A percentile compares a stretch with the other conserved stretches of the same genome.
These are phyloP conservation scores for Sprattus sprattus DNA, from an alignment of 2,113 vertebrate species.

Conservation along the genomic window DNA sequence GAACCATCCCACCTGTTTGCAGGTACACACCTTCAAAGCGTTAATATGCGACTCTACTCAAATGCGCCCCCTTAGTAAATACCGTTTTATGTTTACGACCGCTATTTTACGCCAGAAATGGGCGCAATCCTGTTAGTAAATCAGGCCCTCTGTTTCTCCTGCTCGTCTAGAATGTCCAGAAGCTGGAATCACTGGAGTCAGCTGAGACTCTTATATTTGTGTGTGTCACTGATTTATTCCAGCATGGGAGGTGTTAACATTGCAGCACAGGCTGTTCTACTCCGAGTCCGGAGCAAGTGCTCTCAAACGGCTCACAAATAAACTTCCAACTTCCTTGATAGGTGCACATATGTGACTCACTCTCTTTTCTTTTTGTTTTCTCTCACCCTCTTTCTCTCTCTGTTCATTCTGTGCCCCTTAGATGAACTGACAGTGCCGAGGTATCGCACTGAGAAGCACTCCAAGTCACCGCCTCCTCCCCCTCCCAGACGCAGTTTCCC, in stretches of 20 bases:
- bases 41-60: too few relatives aligned
- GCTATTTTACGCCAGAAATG: too few relatives aligned
- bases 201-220: neutral
- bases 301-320: neutral
- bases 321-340: neutral
- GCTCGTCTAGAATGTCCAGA: neutral
- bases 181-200: neutral
- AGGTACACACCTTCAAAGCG: too few relatives aligned
- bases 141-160: too few relatives aligned
- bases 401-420: slow-evolving; percentile 39
- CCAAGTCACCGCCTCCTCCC: slow-evolving; percentile 91
- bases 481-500: slow-evolving; percentile 94
- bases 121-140: too few relatives aligned
- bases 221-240: neutral
- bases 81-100: too few relatives aligned
- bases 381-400: neutral
- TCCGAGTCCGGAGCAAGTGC: neutral
- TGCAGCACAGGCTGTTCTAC: neutral
- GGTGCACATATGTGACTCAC: neutral
- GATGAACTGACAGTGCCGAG: slow-evolving; percentile 90
- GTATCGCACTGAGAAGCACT: slow-evolving; percentile 95
- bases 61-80: too few relatives aligned
- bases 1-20: too few relatives aligned
- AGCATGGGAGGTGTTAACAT: neutral
- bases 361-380: neutral